Percentiles rank a stretch among this genome's conserved stretches.
Evolutionary conservation across 2,888 invertebrate genomes (phyloP).

Genomic region (Pandemis heparana): DNA sequence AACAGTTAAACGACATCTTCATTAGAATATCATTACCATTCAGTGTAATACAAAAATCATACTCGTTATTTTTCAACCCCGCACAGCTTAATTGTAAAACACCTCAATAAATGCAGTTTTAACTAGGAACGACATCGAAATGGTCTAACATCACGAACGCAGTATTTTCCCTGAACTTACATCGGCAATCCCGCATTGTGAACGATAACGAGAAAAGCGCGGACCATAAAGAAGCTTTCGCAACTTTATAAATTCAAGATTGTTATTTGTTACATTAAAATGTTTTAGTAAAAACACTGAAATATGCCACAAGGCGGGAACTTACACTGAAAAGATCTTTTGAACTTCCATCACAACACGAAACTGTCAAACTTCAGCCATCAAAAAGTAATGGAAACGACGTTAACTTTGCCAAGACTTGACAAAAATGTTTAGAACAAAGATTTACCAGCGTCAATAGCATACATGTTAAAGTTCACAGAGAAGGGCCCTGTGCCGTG

Average conservation of each 20-base stretch:
- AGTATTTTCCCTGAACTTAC: not conserved
- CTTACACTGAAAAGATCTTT: conserved; percentile 13
- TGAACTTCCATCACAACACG: conserved; percentile 28
- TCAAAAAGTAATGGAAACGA: conserved; percentile 31
- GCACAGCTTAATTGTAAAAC: not conserved
- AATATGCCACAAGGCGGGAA: conserved; percentile 1
- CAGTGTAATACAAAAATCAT: not conserved
- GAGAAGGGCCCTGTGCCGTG: conserved; percentile 45
- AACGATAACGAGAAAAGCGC: not conserved
- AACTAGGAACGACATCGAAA: not conserved
- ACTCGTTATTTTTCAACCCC: not conserved
- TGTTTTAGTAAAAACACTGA: not conserved
- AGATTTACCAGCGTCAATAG: conserved; percentile 13
- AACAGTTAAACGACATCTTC: not conserved
- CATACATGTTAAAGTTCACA: conserved; percentile 44
- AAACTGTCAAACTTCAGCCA: conserved; percentile 24
- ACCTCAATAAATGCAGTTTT: not conserved
- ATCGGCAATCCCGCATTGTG: conserved; percentile 2
- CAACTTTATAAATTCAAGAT: conserved; percentile 10
- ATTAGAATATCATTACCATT: not conserved
- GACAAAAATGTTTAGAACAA: conserved; percentile 25
- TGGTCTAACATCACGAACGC: not conserved
- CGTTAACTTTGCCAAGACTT: not conserved
- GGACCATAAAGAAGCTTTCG: conserved; percentile 5
- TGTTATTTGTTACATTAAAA: not conserved